Evolutionary conservation across 2,113 vertebrate genomes (phyloP), one percentile per base, ranked within the genome.

Genomic region (Oryzias melastigma): DNA sequence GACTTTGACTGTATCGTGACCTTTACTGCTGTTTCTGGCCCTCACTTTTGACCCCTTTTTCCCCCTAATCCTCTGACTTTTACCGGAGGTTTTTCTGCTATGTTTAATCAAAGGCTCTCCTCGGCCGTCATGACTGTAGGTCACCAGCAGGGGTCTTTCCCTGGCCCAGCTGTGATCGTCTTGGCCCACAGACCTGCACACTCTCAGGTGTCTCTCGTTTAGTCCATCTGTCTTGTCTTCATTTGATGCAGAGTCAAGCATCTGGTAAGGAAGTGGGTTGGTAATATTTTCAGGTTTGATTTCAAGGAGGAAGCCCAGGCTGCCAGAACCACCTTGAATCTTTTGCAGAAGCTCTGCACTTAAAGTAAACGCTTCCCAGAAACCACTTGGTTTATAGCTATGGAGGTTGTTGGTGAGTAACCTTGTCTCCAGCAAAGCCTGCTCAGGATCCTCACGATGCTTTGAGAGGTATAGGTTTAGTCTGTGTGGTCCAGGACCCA

Each of bases 101-200:
- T 87, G 86, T 60, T 86, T 84, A 51, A 82, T 83, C 51, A 93
- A 77, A 35, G 91, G 78, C 71, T 91, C 84, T 14, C 91, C 90
- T 13, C 75, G 90, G 5, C 90, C 90, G 7, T 94, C 93, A 6
- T 92, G 92, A 65, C 86, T 92, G 29, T 94, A 94, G 19, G 91
- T 91, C 65, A 93, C 92, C 83, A 94, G 77, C 40, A 94, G 85
- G 19, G 93, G 93, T 77, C 93, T 91, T 81, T 93, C 88, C 50
- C 74, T 86, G n/a, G 85, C 87, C 92, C 93, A 94, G 75, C 84
- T 92, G 61, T 83, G 77, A 66, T 91, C 91, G 1, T 90, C 87
- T 78, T 93, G 89, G 25, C 83, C 85, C 7, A 80, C 58, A 14
- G 92, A 92, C 75, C 93, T 87, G 53, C 88, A 85, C 16, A 91